phyloP scores from a whole-genome alignment of 1,140 invertebrate species.

The Pomacea maculata region DNA sequence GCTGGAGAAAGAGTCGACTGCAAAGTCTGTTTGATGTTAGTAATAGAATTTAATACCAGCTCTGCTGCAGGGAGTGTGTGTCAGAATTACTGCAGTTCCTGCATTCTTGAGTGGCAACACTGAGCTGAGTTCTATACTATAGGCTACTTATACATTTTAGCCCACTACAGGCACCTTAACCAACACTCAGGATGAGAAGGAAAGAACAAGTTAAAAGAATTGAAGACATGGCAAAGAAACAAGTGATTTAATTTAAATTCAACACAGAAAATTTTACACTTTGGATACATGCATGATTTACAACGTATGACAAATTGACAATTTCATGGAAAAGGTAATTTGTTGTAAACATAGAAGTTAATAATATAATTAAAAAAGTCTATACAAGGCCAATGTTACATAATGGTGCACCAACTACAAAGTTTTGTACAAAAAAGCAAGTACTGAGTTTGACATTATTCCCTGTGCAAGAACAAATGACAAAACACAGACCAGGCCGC shows the following conservation, averaged over 20 bases:
- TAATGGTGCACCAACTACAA: conserved; percentile 37
- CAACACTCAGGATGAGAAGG: too few relatives aligned
- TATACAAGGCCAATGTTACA: conserved; percentile 40
- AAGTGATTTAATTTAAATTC: conserved; percentile 45
- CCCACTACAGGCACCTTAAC: too few relatives aligned
- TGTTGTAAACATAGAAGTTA: conserved; percentile 33
- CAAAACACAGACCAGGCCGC: not conserved
- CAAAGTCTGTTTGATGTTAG: too few relatives aligned
- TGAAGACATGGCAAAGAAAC: conserved; percentile 21
- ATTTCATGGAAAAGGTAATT: conserved; percentile 38
- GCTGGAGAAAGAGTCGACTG: too few relatives aligned
- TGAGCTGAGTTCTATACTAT: too few relatives aligned
- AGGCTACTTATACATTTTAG: too few relatives aligned
- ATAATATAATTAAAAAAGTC: conserved; percentile 27
- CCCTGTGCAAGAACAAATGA: conserved; percentile 15
- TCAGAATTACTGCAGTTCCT: too few relatives aligned
- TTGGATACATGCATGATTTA: conserved; percentile 63
- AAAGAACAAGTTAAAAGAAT: too few relatives aligned
- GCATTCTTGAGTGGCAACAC: too few relatives aligned
- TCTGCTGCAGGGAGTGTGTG: too few relatives aligned
- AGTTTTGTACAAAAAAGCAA: conserved; percentile 26
- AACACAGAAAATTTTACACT: conserved; percentile 60
- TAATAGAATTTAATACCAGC: too few relatives aligned
- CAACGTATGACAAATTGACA: conserved; percentile 50
- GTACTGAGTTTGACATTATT: conserved; percentile 19